Evolutionary conservation across 2,888 invertebrate species (phyloP).

Genomic region (Subacronicta megacephala): DNA sequence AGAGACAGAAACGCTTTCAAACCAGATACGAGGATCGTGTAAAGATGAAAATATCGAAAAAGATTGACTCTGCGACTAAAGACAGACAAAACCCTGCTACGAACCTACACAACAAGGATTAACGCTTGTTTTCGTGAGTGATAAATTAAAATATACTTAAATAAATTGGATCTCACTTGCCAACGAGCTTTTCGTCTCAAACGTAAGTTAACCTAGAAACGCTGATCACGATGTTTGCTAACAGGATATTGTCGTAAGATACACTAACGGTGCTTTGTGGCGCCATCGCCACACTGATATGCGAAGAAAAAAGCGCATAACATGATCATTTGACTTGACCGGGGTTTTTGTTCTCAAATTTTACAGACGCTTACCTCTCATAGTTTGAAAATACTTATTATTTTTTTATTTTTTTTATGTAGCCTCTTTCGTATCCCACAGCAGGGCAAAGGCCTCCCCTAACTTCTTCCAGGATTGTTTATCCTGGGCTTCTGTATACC

Average conservation of each 20-base stretch:
- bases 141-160: slow-evolving; percentile 30
- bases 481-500: no score
- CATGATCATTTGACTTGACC: slow-evolving; percentile 26
- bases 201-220: slow-evolving; percentile 60
- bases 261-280: slow-evolving; percentile 51
- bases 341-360: slow-evolving; percentile 33
- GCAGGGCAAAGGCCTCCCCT: no score
- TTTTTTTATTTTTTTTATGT: no score
- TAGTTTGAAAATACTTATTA: not conserved
- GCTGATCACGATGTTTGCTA: slow-evolving; percentile 57
- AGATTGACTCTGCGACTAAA: no score
- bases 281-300: slow-evolving; percentile 38
- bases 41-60: slow-evolving; percentile 1
- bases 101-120: no score
- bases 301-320: slow-evolving; percentile 33
- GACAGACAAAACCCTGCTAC: no score
- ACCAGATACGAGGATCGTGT: not conserved
- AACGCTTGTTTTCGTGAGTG: no score
- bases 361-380: slow-evolving; percentile 23
- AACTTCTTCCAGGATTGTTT: no score
- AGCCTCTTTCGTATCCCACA: no score
- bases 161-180: slow-evolving; percentile 37
- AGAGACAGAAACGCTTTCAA: not conserved
- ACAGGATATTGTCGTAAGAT: slow-evolving; percentile 59
- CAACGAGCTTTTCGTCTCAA: slow-evolving; percentile 51